Evolutionary conservation across 2,797 vertebrate genomes (phyloP).

Genomic region (Hippoglossus hippoglossus): DNA sequence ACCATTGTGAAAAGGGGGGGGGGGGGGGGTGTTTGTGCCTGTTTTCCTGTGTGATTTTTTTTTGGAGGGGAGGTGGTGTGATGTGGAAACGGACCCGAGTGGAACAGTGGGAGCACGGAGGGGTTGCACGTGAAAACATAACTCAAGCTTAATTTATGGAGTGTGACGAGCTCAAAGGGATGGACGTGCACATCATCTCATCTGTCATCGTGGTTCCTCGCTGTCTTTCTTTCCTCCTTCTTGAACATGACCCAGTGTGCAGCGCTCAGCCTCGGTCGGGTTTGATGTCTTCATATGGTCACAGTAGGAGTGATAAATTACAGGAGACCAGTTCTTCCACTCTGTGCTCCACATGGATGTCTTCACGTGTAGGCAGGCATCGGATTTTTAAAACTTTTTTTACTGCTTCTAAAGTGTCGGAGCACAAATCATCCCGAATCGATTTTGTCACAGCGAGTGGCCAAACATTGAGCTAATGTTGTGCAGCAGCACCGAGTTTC

Average conservation of each 20-base stretch:
- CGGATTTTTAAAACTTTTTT: conserved; percentile 44
- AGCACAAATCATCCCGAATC: conserved; percentile 41
- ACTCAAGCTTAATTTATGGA: conserved; percentile 54
- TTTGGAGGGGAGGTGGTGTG: too few species aligned
- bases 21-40: not conserved
- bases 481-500: not conserved
- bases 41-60: conserved; percentile 13
- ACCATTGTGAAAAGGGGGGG: not conserved
- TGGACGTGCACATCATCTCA: conserved; percentile 55
- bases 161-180: conserved; percentile 66
- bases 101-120: conserved; percentile 14
- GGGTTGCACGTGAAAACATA: conserved; percentile 50
- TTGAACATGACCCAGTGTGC: conserved; percentile 49
- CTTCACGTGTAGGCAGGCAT: conserved; percentile 41
- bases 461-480: conserved; percentile 4
- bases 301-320: conserved; percentile 64
- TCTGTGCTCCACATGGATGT: conserved; percentile 61
- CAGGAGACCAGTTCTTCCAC: conserved; percentile 9
- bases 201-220: conserved; percentile 43
- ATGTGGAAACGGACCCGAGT: conserved; percentile 37
- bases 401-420: conserved; percentile 25
- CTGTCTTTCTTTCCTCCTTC: conserved; percentile 38
- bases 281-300: conserved; percentile 76
- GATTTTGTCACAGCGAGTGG: conserved; percentile 24
- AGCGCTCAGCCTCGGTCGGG: conserved; percentile 24